Conservation (phyloP, 30 jellyfish, hydroid and myxozoan species). For the Aurelia aurita region DNA sequence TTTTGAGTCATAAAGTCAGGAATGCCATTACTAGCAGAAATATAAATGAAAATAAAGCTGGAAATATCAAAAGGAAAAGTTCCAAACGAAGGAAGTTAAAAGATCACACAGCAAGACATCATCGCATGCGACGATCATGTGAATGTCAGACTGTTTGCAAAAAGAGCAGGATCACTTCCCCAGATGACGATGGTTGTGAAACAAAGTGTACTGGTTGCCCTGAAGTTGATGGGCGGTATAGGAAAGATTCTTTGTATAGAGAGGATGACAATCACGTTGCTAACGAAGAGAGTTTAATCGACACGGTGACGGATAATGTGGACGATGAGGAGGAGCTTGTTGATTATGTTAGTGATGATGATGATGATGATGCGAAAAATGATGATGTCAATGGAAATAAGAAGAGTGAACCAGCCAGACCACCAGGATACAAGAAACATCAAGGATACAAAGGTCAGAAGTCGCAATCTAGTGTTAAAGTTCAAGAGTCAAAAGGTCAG, state of each 20-base stretch:
- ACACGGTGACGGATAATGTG: slow-evolving; percentile 24
- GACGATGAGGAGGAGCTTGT: slow-evolving; percentile 67
- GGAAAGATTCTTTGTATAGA: slow-evolving; percentile 15
- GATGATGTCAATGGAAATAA: slow-evolving; percentile 24
- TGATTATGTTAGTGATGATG: slow-evolving; percentile 49
- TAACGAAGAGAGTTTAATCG: slow-evolving; percentile 24
- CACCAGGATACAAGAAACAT: background rate
- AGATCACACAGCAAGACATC: background rate
- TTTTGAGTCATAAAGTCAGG: background rate
- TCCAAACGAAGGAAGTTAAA: background rate
- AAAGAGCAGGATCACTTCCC: slow-evolving; percentile 60
- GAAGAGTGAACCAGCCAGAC: slow-evolving; percentile 45
- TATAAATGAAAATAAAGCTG: background rate
- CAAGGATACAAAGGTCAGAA: background rate
- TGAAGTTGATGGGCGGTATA: slow-evolving; percentile 12
- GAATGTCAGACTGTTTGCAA: slow-evolving; percentile 81
- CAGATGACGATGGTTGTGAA: slow-evolving; percentile 35
- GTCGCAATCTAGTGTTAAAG: background rate
- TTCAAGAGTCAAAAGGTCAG: background rate
- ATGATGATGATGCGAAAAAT: slow-evolving; percentile 5
- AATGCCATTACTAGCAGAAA: background rate
- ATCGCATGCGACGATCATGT: slow-evolving; percentile 51
- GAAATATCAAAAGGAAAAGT: background rate
- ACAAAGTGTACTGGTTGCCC: slow-evolving; percentile 71
- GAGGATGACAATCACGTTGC: background rate